Conservation (phyloP, 1,140 invertebrate genomes). For the Idris sp. region DNA sequence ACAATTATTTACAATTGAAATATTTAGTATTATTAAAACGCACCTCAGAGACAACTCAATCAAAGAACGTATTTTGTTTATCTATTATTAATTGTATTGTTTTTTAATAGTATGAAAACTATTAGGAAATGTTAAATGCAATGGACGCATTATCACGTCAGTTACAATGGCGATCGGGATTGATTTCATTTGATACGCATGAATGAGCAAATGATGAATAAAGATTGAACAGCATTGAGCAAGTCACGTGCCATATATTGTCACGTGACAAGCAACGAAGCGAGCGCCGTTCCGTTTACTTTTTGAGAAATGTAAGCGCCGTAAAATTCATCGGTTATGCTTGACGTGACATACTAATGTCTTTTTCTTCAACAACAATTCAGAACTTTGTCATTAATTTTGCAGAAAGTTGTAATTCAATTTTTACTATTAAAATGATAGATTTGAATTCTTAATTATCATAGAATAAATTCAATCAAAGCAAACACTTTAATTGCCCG, state of each 20-base stretch:
- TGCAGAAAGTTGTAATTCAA: too few relatives aligned
- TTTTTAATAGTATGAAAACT: too few relatives aligned
- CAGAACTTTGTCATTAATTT: conserved; percentile 35
- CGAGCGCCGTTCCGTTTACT: conserved; percentile 37
- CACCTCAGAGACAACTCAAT: too few relatives aligned
- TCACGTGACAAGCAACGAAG: conserved; percentile 35
- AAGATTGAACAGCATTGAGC: conserved; percentile 26
- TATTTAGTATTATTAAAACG: too few relatives aligned
- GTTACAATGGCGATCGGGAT: conserved; percentile 10
- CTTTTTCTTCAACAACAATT: conserved; percentile 49
- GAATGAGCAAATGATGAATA: conserved; percentile 40
- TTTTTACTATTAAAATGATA: too few relatives aligned
- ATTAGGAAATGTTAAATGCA: too few relatives aligned
- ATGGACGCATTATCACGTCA: not conserved
- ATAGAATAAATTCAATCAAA: too few relatives aligned
- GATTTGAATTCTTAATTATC: too few relatives aligned
- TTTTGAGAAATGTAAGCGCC: conserved; percentile 46
- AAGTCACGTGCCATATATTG: conserved; percentile 53
- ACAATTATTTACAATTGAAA: too few relatives aligned
- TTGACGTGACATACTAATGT: conserved; percentile 35
- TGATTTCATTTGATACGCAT: conserved; percentile 30
- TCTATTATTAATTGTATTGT: too few relatives aligned
- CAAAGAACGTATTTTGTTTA: too few relatives aligned
- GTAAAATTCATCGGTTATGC: conserved; percentile 59
- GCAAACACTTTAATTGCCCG: too few relatives aligned